A percentile compares a stretch with the other conserved stretches of the same genome.
Conservation (phyloP, 1,140 invertebrate genomes). For the Amphibalanus amphitrite region DNA sequence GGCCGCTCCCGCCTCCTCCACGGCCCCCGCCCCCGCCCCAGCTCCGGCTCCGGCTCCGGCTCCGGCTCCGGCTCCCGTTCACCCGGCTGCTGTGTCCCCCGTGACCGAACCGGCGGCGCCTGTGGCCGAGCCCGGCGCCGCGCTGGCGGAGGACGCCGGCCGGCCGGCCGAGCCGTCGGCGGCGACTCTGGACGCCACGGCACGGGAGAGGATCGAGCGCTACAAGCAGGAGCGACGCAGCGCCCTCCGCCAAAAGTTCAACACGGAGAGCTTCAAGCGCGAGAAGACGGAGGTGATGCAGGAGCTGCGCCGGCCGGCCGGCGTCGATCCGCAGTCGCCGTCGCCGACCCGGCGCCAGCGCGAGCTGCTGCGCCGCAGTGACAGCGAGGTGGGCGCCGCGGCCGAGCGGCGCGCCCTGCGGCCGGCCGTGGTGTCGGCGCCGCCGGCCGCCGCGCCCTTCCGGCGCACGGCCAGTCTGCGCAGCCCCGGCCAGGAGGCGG, state of each 20-base stretch:
- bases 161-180: too few relatives aligned
- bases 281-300: constrained; percentile 30
- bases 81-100: too few relatives aligned
- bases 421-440: constrained; percentile 22
- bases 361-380: constrained; percentile 15
- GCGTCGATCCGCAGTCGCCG: constrained; percentile 8
- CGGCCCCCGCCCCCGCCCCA: too few relatives aligned
- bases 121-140: too few relatives aligned
- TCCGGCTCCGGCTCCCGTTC: too few relatives aligned
- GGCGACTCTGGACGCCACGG: constrained; percentile 15
- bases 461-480: background rate
- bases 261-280: constrained; percentile 58
- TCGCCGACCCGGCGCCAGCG: constrained; percentile 14
- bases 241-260: constrained; percentile 67
- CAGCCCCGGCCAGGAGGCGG: background rate
- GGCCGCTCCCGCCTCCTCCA: too few relatives aligned
- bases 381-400: background rate
- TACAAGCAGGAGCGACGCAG: constrained; percentile 80
- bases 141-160: too few relatives aligned
- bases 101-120: too few relatives aligned
- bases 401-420: constrained; percentile 18
- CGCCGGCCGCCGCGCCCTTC: background rate
- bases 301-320: constrained; percentile 15
- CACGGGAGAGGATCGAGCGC: constrained; percentile 49
- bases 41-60: too few relatives aligned